phyloP scores from a whole-genome alignment of 2,113 vertebrate species.

The Chionomys nivalis region DNA sequence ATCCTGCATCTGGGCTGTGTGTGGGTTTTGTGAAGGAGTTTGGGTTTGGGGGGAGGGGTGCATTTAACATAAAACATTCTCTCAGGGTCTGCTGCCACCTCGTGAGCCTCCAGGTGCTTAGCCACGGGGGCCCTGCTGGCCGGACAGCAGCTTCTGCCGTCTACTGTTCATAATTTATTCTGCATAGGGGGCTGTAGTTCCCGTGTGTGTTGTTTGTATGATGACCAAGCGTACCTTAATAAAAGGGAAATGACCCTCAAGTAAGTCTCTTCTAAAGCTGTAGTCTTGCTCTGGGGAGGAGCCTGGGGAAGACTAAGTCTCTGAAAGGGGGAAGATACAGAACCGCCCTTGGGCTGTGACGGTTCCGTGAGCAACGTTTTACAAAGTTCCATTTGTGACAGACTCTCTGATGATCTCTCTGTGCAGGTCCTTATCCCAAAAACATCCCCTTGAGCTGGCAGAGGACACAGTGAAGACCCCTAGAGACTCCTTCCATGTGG shows the following conservation, averaged over 20 bases:
- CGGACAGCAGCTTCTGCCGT: not conserved
- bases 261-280: constrained; percentile 12
- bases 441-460: not conserved
- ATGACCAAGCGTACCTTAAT: constrained; percentile 59
- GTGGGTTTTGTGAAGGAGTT: not conserved
- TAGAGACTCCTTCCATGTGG: not conserved
- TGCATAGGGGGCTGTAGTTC: constrained; percentile 50
- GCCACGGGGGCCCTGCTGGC: not conserved
- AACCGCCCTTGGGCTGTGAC: not conserved
- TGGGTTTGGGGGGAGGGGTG: not conserved
- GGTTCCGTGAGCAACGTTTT: not conserved
- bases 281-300: not conserved
- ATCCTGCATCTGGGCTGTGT: not conserved
- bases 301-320: not conserved
- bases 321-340: not conserved
- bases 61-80: not conserved
- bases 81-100: not conserved
- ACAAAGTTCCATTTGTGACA: not conserved
- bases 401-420: not conserved
- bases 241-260: constrained; percentile 63
- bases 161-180: constrained; percentile 69
- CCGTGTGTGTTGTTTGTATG: constrained; percentile 46
- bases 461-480: not conserved
- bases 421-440: not conserved
- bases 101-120: not conserved